Conservation (phyloP, 2,797 vertebrate genomes). For the Typhlichthys eigenmanni region DNA sequence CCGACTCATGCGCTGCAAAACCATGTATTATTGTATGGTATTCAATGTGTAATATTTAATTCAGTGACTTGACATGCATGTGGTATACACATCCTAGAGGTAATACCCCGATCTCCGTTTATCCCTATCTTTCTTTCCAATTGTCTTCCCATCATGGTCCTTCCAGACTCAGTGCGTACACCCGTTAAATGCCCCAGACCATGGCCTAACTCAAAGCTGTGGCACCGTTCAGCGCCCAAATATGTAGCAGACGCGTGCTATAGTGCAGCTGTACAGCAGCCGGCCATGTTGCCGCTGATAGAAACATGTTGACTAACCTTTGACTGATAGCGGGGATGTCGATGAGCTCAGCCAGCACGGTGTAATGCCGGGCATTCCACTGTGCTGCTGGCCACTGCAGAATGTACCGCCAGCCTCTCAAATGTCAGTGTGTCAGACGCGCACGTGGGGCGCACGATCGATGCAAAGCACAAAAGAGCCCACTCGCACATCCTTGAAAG, state of each 20-base stretch:
- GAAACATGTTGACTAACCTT: too few species aligned
- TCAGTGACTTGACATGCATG: too few species aligned
- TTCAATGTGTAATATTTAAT: too few species aligned
- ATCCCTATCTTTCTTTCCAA: slow-evolving; percentile 37
- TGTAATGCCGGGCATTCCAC: neutral
- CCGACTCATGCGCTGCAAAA: too few species aligned
- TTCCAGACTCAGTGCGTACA: slow-evolving; percentile 64
- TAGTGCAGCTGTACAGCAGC: too few species aligned
- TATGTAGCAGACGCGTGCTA: too few species aligned
- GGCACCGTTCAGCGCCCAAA: too few species aligned
- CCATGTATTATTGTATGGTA: too few species aligned
- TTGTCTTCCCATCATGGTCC: slow-evolving; percentile 50
- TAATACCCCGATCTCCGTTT: slow-evolving; percentile 15
- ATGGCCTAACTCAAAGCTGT: slow-evolving; percentile 70
- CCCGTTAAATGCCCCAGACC: slow-evolving; percentile 64
- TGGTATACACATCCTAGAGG: too few species aligned
- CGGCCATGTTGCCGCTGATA: too few species aligned
- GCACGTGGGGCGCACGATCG: neutral
- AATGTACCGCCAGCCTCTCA: neutral
- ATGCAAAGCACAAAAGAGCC: neutral
- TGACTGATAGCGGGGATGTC: too few species aligned
- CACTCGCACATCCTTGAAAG: neutral
- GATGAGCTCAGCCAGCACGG: too few species aligned
- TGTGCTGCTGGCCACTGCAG: neutral
- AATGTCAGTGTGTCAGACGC: slow-evolving; percentile 3